Percentiles rank a stretch among this genome's conserved stretches.
These are phyloP conservation scores for Podarcis siculus DNA, from an alignment of 2,797 vertebrate species.

Conservation along the genomic window DNA sequence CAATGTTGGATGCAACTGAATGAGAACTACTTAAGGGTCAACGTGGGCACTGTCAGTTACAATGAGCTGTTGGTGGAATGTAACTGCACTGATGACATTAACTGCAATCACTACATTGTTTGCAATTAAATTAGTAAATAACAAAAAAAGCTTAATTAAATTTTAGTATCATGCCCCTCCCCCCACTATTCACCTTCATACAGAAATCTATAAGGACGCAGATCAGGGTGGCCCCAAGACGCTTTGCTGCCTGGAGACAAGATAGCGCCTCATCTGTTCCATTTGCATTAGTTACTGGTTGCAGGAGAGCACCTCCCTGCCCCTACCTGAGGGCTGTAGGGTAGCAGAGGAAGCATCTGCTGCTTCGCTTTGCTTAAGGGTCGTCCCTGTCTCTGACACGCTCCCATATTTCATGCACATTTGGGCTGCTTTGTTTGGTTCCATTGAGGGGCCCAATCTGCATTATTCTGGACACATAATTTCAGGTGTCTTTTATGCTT, in stretches of 20 bases:
- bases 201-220: neutral
- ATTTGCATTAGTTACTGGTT: too few species aligned
- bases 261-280: too few species aligned
- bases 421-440: neutral
- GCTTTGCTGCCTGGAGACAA: too few species aligned
- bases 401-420: neutral
- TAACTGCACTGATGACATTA: neutral
- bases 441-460: neutral
- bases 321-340: too few species aligned
- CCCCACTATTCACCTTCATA: neutral
- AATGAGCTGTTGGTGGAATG: neutral
- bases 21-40: too few species aligned
- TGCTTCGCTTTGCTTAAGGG: too few species aligned
- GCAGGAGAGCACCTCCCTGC: too few species aligned
- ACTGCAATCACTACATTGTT: neutral
- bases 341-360: too few species aligned
- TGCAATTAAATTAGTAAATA: neutral
- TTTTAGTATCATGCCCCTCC: neutral
- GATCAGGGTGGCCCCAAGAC: neutral
- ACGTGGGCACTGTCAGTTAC: neutral
- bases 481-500: neutral
- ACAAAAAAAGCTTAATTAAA: neutral
- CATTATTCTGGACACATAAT: neutral
- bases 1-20: too few species aligned
- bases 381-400: neutral